Conservation (phyloP, 2,888 invertebrate species). For the Microctonus aethiopoides region DNA sequence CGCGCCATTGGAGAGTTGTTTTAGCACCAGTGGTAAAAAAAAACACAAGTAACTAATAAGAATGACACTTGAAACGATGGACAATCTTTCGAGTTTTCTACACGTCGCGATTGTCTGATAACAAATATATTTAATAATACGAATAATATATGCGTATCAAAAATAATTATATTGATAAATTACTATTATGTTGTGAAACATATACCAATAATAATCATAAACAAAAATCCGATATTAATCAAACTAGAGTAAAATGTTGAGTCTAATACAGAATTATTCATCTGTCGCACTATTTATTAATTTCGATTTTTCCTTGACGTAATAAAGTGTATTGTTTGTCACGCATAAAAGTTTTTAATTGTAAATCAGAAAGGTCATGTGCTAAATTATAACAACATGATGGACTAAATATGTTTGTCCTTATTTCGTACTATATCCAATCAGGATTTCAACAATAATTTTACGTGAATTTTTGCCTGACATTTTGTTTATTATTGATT, state of each 20-base stretch:
- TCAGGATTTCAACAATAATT: background rate
- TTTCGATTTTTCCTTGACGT: slow-evolving; percentile 20
- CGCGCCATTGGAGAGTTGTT: no score
- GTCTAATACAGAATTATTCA: background rate
- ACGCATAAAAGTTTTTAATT: background rate
- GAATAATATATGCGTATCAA: background rate
- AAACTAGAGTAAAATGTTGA: background rate
- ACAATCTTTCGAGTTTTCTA: background rate
- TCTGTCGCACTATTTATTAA: background rate
- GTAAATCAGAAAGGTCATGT: slow-evolving; percentile 8
- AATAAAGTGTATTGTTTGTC: background rate
- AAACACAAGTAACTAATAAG: background rate
- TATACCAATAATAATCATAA: background rate
- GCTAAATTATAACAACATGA: slow-evolving; percentile 17
- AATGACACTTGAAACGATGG: background rate
- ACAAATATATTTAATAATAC: background rate
- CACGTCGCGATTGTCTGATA: background rate
- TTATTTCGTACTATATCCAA: background rate
- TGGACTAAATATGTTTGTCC: background rate
- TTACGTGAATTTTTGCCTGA: background rate
- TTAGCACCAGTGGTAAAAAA: no score
- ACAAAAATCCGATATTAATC: background rate
- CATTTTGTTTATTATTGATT: slow-evolving; percentile 11
- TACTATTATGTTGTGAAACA: background rate
- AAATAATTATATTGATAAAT: background rate